Conservation (phyloP, 1,140 invertebrate species). For the Thalassaphorura encarpata region DNA sequence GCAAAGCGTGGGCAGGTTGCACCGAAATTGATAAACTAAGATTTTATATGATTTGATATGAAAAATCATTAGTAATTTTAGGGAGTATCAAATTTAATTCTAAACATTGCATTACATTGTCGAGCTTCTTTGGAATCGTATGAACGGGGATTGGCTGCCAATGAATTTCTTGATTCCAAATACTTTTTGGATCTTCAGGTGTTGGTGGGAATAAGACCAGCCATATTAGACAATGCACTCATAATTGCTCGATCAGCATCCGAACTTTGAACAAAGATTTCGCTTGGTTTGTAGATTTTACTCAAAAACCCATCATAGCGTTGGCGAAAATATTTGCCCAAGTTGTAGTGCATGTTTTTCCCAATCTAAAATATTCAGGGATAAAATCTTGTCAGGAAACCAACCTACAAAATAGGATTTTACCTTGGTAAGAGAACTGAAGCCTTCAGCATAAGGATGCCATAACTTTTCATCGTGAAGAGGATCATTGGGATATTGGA, state of each 20-base stretch:
- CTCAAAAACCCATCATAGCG: conserved; percentile 57
- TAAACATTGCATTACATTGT: conserved; percentile 11
- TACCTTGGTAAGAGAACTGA: conserved; percentile 60
- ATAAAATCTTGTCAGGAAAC: background rate
- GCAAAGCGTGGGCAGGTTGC: background rate
- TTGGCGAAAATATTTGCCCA: conserved; percentile 61
- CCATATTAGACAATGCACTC: conserved; percentile 69
- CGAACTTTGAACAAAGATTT: conserved; percentile 64
- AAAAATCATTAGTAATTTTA: too few species aligned
- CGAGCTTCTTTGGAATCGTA: background rate
- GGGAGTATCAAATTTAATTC: too few species aligned
- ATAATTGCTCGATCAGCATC: conserved; percentile 67
- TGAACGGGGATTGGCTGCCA: conserved; percentile 13
- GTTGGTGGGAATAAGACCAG: conserved; percentile 69
- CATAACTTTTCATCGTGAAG: conserved; percentile 50
- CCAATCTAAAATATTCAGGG: conserved; percentile 49
- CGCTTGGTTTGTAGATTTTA: conserved; percentile 46
- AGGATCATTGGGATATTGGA: conserved; percentile 58
- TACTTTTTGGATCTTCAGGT: conserved; percentile 35
- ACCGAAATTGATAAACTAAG: background rate
- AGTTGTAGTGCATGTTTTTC: conserved; percentile 59
- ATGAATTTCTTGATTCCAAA: background rate
- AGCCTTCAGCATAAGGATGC: conserved; percentile 46
- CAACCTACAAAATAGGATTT: conserved; percentile 16
- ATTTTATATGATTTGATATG: too few species aligned